phyloP scores from a whole-genome alignment of 2,888 invertebrate genomes.

The Prenolepis imparis region DNA sequence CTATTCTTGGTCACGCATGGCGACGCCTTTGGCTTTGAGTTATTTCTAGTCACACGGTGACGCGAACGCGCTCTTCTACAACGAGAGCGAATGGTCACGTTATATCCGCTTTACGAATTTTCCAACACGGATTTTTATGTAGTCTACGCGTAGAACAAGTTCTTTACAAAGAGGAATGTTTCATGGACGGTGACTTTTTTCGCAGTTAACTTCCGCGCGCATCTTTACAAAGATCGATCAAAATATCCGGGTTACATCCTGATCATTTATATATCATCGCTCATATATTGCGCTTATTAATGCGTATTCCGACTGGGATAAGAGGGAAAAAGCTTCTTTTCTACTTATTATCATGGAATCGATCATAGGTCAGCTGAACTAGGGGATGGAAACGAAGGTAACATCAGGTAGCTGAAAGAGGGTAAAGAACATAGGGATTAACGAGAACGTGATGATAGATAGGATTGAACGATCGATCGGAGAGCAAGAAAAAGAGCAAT shows the following conservation, averaged over 20 bases:
- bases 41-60: constrained; percentile 45
- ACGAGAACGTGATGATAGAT: constrained; percentile 22
- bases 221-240: background rate
- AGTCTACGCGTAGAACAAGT: constrained; percentile 4
- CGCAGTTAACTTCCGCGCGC: background rate
- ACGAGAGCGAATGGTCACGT: constrained; percentile 14
- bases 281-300: background rate
- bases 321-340: background rate
- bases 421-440: constrained; percentile 43
- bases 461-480: background rate
- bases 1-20: constrained; percentile 50
- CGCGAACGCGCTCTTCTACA: constrained; percentile 28
- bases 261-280: background rate
- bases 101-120: constrained; percentile 41
- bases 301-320: background rate
- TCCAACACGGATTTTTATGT: constrained; percentile 32
- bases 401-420: background rate
- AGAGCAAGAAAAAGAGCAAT: background rate
- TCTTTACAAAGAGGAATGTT: background rate
- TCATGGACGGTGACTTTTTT: background rate
- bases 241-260: background rate
- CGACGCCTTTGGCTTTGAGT: constrained; percentile 50
- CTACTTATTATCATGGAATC: background rate
- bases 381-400: background rate
- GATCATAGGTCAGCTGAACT: background rate